Conservation (phyloP, 2,888 invertebrate species). For the Ethmia dodecea region DNA sequence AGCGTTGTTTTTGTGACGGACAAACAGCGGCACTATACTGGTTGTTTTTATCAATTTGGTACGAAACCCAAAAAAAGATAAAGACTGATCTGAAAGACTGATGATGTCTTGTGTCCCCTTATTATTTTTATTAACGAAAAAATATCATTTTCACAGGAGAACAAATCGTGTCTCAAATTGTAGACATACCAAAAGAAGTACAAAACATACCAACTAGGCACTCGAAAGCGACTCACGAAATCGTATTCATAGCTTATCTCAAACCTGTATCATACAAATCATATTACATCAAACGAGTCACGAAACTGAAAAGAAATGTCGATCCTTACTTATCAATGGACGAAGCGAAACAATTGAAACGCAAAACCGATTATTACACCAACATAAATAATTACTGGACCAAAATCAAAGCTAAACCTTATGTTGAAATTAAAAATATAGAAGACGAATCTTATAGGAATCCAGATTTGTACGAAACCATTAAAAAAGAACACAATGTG, state of each 20-base stretch:
- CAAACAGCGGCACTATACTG: too few relatives aligned
- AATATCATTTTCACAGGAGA: constrained; percentile 47
- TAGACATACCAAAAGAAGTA: constrained; percentile 79
- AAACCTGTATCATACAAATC: constrained; percentile 83
- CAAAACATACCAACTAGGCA: constrained; percentile 76
- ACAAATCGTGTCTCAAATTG: constrained; percentile 78
- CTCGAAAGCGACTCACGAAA: constrained; percentile 81
- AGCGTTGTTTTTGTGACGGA: too few relatives aligned
- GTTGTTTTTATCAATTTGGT: too few relatives aligned
- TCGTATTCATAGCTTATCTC: constrained; percentile 82
- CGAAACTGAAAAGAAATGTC: constrained; percentile 13
- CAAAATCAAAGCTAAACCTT: constrained; percentile 22
- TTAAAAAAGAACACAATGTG: constrained; percentile 2
- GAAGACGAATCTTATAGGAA: too few relatives aligned
- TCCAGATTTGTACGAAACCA: too few relatives aligned
- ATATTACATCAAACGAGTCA: constrained; percentile 65
- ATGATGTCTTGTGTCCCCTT: too few relatives aligned
- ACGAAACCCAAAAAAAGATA: too few relatives aligned
- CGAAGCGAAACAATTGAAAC: constrained; percentile 2
- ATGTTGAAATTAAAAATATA: constrained; percentile 29
- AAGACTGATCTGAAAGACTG: too few relatives aligned
- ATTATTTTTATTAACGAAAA: not conserved
- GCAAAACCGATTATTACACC: constrained; percentile 22
- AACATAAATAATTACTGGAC: constrained; percentile 33
- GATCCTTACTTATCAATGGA: not conserved